Percentiles rank a stretch among this genome's conserved stretches.
Conservation (phyloP, 2,113 vertebrate genomes). For the Tympanuchus pallidicinctus region DNA sequence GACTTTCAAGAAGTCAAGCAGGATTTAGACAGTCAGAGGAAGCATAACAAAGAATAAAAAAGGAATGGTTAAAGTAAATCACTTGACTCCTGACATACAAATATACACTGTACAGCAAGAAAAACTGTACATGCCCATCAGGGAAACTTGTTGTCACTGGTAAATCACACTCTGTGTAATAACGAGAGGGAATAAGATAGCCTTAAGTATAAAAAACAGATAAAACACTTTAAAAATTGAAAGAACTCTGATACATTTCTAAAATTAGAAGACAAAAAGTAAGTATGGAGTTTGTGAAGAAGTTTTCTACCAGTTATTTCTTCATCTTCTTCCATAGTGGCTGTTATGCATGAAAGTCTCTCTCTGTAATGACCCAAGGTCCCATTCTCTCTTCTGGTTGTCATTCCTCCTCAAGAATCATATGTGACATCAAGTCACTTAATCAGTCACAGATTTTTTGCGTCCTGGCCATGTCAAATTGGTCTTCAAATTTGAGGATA, state of each 20-base stretch:
- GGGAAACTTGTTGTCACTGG: neutral
- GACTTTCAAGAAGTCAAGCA: neutral
- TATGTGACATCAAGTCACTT: neutral
- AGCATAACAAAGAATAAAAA: neutral
- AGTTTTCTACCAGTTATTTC: neutral
- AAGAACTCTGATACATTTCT: neutral
- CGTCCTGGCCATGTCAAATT: neutral
- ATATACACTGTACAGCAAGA: neutral
- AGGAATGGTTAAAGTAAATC: neutral
- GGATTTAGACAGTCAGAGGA: constrained; percentile 40
- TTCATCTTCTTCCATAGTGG: neutral
- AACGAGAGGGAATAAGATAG: neutral
- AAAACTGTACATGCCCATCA: neutral
- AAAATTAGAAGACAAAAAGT: neutral
- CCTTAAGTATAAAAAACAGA: neutral
- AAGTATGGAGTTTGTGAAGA: neutral
- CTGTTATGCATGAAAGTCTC: neutral
- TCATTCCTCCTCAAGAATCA: neutral
- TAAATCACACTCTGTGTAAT: neutral
- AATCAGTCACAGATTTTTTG: neutral
- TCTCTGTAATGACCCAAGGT: neutral
- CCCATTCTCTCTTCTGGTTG: neutral
- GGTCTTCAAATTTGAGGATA: neutral
- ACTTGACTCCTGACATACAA: neutral
- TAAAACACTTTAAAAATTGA: neutral